Conservation (phyloP, 2,113 vertebrate genomes). For the Piliocolobus tephrosceles region DNA sequence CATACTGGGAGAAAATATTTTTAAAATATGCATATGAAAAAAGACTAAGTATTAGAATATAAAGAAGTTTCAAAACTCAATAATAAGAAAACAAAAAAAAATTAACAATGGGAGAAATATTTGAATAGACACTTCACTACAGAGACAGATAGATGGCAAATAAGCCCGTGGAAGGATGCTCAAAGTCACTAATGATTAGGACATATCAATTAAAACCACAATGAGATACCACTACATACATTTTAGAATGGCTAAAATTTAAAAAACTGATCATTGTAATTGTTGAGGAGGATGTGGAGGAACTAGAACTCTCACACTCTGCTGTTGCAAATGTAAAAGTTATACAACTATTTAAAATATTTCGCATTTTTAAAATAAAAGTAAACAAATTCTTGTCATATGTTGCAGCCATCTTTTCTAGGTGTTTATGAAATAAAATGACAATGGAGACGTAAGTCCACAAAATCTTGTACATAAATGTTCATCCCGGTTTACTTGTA, state of each 20-base stretch:
- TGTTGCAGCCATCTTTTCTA: background rate
- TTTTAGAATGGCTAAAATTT: background rate
- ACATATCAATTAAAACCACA: background rate
- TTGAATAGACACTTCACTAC: background rate
- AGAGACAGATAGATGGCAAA: background rate
- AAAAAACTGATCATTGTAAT: background rate
- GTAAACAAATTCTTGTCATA: background rate
- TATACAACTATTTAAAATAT: background rate
- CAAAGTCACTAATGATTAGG: background rate
- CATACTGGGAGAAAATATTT: background rate
- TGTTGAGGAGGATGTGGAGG: background rate
- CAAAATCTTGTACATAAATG: background rate
- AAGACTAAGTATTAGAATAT: background rate
- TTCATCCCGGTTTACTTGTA: background rate
- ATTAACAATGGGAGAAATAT: background rate
- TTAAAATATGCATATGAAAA: background rate
- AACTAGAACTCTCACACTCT: background rate
- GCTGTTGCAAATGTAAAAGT: background rate
- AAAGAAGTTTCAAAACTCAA: background rate
- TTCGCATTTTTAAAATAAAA: background rate
- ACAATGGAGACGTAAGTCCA: background rate
- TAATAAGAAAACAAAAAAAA: background rate
- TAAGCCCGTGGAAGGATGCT: background rate
- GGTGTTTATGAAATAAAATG: background rate
- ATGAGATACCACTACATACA: background rate